Conservation (phyloP, 2,113 vertebrate species). For the Falcunculus frontatus region DNA sequence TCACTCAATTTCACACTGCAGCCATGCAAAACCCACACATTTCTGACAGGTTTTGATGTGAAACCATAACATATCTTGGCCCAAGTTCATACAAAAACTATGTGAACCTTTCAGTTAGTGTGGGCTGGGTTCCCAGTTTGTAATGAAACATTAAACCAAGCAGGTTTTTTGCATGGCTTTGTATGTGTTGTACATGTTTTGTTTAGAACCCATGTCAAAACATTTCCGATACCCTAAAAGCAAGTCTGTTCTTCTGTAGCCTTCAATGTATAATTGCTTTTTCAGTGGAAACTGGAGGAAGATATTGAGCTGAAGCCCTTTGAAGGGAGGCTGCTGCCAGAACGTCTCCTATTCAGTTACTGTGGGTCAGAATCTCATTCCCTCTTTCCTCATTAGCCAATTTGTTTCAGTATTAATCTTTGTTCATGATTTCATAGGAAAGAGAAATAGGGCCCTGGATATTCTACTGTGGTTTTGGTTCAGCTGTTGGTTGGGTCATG, state of each 20-base stretch:
- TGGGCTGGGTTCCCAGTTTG: not conserved
- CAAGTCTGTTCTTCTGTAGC: not conserved
- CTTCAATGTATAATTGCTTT: not conserved
- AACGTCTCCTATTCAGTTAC: not conserved
- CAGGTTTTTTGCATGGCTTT: not conserved
- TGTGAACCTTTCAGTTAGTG: not conserved
- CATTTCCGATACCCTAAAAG: not conserved
- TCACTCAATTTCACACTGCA: constrained; percentile 14
- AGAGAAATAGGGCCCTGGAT: not conserved
- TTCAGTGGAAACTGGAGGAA: not conserved
- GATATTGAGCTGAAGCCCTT: not conserved
- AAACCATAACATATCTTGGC: not conserved
- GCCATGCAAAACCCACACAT: not conserved
- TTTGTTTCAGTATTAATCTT: not conserved
- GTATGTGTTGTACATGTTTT: not conserved
- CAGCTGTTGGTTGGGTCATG: not conserved
- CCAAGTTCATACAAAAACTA: not conserved
- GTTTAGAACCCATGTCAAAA: not conserved
- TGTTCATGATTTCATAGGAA: not conserved
- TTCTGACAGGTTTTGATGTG: constrained; percentile 15
- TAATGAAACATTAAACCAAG: not conserved
- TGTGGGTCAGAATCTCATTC: not conserved
- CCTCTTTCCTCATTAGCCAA: not conserved
- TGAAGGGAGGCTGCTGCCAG: not conserved
- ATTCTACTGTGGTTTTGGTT: not conserved